Evolutionary conservation across 2,888 invertebrate species (phyloP), one percentile per base, ranked within the genome.

Genomic region (Smittia aterrima): DNA sequence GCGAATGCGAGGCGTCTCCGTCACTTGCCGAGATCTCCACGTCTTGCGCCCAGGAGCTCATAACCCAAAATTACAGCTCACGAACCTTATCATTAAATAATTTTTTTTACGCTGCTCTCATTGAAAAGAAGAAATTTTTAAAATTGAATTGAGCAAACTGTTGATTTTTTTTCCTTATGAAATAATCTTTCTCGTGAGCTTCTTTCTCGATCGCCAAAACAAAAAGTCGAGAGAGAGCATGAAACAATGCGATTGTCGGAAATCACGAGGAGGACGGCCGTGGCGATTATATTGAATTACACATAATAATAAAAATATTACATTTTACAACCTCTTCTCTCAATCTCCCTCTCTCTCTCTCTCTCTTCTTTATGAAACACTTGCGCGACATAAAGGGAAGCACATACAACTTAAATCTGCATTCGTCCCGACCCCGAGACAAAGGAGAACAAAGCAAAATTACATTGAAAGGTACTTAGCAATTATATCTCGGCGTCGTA

Each of bases 231-330:
- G n/a, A n/a, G n/a, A n/a, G n/a, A 32, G 32, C 32, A 32, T 32
- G 32, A 32, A 32, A 32, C 32, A 32, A 32, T 32, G 32, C 32
- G 32, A 47, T 47, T 47, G 47, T 47, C 16, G n/a, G 47, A n/a
- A 47, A 47, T 47, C 47, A 47, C 47, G 47, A 47, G 47, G n/a
- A 22, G 58, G 58, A 18, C 4, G 58, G 22, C 58, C 58, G 58
- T 22, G 58, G 22, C 68, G 68, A 70, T 70, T 70, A 70, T 70
- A 53, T 70, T 70, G 68, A 70, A 70, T 70, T 70, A 53, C 53
- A 70, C 25, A 53, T 70, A 70, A 70, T 70, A 47, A 70, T 70
- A 18, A 70, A 70, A 64, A 70, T 47, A 67, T 67, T 38, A 67
- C 67, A 67, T 13, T 27, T 66, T 66, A 27, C 32, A 18, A 24